Percentiles rank a stretch among this genome's conserved stretches.
Evolutionary conservation across 1,140 invertebrate genomes (phyloP).

Genomic region (Calliopsis andreniformis): DNA sequence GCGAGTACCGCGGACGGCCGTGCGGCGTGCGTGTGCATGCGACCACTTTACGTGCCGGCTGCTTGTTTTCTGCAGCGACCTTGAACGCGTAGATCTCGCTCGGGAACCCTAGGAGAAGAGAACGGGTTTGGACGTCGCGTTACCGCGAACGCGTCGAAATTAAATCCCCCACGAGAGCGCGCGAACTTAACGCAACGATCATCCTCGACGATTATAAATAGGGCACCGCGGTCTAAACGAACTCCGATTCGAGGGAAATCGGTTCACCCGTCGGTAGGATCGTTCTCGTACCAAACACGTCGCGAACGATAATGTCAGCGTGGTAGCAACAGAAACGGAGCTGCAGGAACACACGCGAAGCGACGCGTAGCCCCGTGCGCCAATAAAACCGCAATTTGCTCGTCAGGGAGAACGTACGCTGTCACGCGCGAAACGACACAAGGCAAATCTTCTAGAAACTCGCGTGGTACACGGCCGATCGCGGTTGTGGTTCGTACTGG

Average conservation of each 20-base stretch:
- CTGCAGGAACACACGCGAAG: not conserved
- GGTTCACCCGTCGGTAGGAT: conserved; percentile 34
- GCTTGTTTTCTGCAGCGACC: conserved; percentile 39
- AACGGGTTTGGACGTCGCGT: conserved; percentile 15
- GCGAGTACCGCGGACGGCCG: conserved; percentile 18
- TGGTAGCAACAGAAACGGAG: not conserved
- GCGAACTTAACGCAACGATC: too few relatives aligned
- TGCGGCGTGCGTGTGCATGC: conserved; percentile 26
- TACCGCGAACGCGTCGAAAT: conserved; percentile 4
- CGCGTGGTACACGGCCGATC: conserved; percentile 24
- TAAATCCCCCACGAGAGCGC: too few relatives aligned
- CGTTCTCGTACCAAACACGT: conserved; percentile 34
- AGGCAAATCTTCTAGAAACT: conserved; percentile 36
- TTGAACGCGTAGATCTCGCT: conserved; percentile 42
- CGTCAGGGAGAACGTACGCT: conserved; percentile 31
- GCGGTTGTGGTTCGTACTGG: conserved; percentile 19
- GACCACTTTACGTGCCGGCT: conserved; percentile 51
- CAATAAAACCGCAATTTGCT: conserved; percentile 41
- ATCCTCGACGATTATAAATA: too few relatives aligned
- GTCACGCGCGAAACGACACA: conserved; percentile 19
- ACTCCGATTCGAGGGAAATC: conserved; percentile 21
- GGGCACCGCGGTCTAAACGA: too few relatives aligned
- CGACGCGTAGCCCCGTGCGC: not conserved
- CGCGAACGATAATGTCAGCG: conserved; percentile 12
- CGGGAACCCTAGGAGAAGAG: not conserved